phyloP scores from a whole-genome alignment of 2,113 vertebrate species.

The Paratilapia polleni region DNA sequence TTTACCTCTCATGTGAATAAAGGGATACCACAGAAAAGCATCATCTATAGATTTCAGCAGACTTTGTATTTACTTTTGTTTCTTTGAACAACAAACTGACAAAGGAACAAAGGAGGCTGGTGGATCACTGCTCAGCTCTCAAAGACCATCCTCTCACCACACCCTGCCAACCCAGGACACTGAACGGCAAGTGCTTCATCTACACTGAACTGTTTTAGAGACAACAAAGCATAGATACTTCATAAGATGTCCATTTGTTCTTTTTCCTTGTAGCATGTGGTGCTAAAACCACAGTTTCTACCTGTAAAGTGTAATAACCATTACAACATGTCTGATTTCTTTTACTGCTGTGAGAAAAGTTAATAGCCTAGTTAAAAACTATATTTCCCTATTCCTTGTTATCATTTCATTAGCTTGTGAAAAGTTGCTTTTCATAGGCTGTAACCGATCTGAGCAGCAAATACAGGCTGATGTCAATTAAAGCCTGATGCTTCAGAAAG shows the following conservation, averaged over 20 bases:
- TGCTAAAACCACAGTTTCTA: neutral
- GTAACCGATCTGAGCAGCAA: slow-evolving; percentile 38
- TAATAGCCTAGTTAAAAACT: neutral
- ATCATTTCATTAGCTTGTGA: neutral
- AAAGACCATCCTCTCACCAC: slow-evolving; percentile 62
- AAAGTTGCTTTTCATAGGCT: neutral
- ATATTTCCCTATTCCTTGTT: neutral
- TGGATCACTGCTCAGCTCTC: slow-evolving; percentile 40
- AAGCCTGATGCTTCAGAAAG: neutral
- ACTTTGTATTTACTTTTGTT: slow-evolving; percentile 30
- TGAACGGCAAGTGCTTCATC: slow-evolving; percentile 32
- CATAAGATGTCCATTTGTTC: neutral
- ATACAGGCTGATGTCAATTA: slow-evolving; percentile 29
- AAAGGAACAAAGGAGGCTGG: slow-evolving; percentile 56
- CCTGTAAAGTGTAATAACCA: neutral
- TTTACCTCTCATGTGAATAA: slow-evolving; percentile 5
- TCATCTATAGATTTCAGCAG: slow-evolving; percentile 26
- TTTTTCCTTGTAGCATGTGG: neutral
- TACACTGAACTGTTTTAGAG: neutral
- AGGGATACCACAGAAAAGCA: slow-evolving; percentile 12
- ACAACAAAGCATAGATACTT: neutral
- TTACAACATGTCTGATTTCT: neutral
- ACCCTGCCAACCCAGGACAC: slow-evolving; percentile 60
- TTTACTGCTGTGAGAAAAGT: neutral
- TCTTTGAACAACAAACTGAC: slow-evolving; percentile 47